These are phyloP conservation scores for Drosophila nr. perissopoda DNA, from an alignment of 2,888 invertebrate genomes.

Conservation along the genomic window DNA sequence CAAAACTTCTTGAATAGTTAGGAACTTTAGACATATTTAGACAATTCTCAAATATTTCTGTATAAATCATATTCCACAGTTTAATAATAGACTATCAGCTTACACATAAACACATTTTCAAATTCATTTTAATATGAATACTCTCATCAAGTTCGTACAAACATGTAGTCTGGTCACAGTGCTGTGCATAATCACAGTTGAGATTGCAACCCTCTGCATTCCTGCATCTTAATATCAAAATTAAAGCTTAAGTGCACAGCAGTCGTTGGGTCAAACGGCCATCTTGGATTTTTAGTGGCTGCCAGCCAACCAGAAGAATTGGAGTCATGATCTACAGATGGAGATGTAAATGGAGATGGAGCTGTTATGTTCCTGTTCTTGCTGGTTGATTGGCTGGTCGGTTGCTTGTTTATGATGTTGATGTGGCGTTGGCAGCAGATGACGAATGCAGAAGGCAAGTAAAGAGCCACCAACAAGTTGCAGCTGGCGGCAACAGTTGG, in stretches of 20 bases:
- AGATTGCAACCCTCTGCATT: slow-evolving; percentile 15
- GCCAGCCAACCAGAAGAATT: slow-evolving; percentile 73
- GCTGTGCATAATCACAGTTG: slow-evolving; percentile 5
- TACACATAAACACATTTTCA: not conserved
- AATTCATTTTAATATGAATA: not conserved
- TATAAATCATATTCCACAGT: not conserved
- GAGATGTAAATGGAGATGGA: slow-evolving; percentile 31
- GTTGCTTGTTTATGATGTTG: slow-evolving; percentile 65
- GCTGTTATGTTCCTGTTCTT: slow-evolving; percentile 18
- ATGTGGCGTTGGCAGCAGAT: slow-evolving; percentile 60
- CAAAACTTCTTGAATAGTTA: not conserved
- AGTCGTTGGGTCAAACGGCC: slow-evolving; percentile 68
- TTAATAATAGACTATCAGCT: not conserved
- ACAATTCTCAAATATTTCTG: not conserved
- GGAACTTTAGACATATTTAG: not conserved
- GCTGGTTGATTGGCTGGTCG: slow-evolving; percentile 25
- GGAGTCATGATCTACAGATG: slow-evolving; percentile 39
- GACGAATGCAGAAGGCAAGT: slow-evolving; percentile 48
- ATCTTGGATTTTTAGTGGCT: slow-evolving; percentile 66
- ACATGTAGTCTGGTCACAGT: not conserved
- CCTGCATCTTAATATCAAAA: slow-evolving; percentile 39
- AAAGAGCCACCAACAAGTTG: slow-evolving; percentile 71
- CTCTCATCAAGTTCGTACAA: not conserved
- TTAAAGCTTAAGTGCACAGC: slow-evolving; percentile 68
- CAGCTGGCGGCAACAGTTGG: slow-evolving; percentile 72